Conservation (phyloP, 2,888 invertebrate species). For the Torymus auratus region DNA sequence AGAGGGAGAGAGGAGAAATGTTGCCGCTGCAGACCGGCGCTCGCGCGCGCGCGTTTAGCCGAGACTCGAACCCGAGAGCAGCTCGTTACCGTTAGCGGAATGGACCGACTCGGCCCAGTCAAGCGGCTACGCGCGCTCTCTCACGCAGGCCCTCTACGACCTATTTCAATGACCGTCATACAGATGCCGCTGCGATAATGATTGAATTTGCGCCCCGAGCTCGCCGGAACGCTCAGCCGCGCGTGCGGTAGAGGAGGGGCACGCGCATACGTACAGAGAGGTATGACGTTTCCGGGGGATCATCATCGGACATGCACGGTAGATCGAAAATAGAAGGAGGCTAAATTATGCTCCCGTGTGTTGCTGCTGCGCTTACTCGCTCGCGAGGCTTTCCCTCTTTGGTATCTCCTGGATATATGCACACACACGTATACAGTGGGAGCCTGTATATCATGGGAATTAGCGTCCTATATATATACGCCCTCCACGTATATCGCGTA, state of each 20-base stretch:
- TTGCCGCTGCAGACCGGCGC: conserved; percentile 2
- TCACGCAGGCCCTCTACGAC: conserved; percentile 68
- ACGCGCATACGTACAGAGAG: no score
- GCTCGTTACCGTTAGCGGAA: conserved; percentile 77
- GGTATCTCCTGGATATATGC: neutral
- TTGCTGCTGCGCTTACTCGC: neutral
- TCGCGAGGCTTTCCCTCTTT: neutral
- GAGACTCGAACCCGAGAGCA: conserved; percentile 73
- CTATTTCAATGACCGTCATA: conserved; percentile 76
- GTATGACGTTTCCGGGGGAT: neutral
- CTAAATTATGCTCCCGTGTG: conserved; percentile 20
- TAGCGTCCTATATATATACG: conserved; percentile 2
- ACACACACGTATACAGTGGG: neutral
- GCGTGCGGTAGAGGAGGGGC: neutral
- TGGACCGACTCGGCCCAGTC: conserved; percentile 67
- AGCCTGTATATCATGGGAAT: neutral
- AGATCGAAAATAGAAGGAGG: conserved; percentile 45
- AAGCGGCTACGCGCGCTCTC: conserved; percentile 59
- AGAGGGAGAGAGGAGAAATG: neutral
- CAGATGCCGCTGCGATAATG: conserved; percentile 77
- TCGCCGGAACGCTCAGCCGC: neutral
- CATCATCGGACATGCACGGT: conserved; percentile 18
- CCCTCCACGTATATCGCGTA: neutral
- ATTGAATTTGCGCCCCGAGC: conserved; percentile 63
- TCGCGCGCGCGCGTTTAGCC: conserved; percentile 67